Evolutionary conservation across 1,140 invertebrate genomes (phyloP).

Genomic region (Eurosta solidaginis): DNA sequence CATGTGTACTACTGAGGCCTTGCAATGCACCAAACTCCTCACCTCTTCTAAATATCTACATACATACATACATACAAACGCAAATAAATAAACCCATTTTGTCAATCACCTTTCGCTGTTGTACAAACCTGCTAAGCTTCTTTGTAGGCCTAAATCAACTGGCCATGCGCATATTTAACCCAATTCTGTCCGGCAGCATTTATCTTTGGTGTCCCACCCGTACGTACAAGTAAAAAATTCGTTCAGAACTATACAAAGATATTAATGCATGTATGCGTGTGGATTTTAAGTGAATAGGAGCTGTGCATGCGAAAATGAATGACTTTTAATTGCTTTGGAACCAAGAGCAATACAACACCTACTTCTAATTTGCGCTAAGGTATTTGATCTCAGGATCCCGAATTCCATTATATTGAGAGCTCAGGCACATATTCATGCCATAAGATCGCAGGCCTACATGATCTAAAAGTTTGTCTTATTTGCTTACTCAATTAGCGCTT

Average conservation of each 20-base stretch:
- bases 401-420: no score
- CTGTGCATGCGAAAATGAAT: neutral
- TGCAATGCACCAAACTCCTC: neutral
- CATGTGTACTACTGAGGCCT: neutral
- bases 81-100: neutral
- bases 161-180: constrained; percentile 26
- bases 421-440: no score
- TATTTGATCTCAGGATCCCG: no score
- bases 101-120: constrained; percentile 11
- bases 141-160: constrained; percentile 23
- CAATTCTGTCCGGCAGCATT: constrained; percentile 19
- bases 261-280: no score
- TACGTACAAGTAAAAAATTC: neutral
- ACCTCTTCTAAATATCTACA: neutral
- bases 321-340: constrained; percentile 7
- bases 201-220: constrained; percentile 14
- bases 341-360: neutral
- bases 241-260: neutral
- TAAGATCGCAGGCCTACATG: no score
- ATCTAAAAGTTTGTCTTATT: no score
- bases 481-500: no score
- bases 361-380: no score
- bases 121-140: constrained; percentile 23
- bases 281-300: neutral
- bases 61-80: no score